Evolutionary conservation across 2,113 vertebrate genomes (phyloP), one percentile per base, ranked within the genome.

Genomic region (Dolichotis patagonum): DNA sequence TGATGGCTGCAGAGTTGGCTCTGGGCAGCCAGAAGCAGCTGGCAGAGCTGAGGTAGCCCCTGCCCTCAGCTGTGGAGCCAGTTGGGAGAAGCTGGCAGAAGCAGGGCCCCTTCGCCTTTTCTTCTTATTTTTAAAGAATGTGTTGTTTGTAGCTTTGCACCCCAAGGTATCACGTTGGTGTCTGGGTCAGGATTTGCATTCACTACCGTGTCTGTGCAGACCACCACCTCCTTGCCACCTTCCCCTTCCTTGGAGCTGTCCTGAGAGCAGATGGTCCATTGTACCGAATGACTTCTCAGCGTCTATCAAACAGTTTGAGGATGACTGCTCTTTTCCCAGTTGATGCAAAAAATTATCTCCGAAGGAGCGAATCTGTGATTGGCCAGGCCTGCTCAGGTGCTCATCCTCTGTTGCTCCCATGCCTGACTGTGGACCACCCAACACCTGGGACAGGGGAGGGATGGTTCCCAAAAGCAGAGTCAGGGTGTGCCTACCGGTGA

Each of bases 161-260:
- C 12, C 0, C 19, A 30, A 67, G 5, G 17, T 77, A 1, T 13
- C 10, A 19, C 2, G 5, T 10, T 26, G 13, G 62, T n/a, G 0
- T 41, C 28, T 67, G 41, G 71, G 13, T 62, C 63, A 67, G 22
- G 35, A 49, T 84, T 46, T 52, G 17, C 46, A 20, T 77, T 60
- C 78, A 41, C 80, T 12, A 38, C 13, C 69, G 17, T 11, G 6
- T 58, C 71, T 46, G 73, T 69, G 41, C 93, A 49, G 58, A 65
- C 52, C 17, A 38, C 24, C 38, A 46, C n/a, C 35, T 82, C 75
- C 65, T 20, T 2, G 20, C 22, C 24, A 46, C 35, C 11, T 69
- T 69, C 60, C 46, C 49, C 58, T 35, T 84, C 20, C 30, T 62
- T 32, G 30, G 65, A 85, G 19, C 43, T 78, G 93, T 88, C 11